A percentile compares a stretch with the other conserved stretches of the same genome.
Conservation (phyloP, 2,888 invertebrate species). For the Crossocerus cetratus region DNA sequence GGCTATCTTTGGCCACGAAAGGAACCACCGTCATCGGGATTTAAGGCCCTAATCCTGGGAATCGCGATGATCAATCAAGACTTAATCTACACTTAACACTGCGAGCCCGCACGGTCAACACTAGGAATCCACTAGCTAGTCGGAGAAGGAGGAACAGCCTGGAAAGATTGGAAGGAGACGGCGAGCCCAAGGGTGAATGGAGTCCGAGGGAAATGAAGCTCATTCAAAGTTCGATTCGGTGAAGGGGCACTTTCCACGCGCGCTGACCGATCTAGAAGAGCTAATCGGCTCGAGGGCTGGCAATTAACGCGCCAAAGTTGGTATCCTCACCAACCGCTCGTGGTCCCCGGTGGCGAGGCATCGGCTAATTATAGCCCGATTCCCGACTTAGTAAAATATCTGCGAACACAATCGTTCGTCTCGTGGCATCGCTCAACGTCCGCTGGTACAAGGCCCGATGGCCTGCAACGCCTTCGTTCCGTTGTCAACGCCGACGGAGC, state of each 20-base stretch:
- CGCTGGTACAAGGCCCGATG: conserved; percentile 72
- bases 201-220: conserved; percentile 36
- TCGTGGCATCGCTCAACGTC: conserved; percentile 76
- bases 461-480: conserved; percentile 63
- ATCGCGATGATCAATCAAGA: conserved; percentile 48
- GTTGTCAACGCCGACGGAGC: conserved; percentile 60
- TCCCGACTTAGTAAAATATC: conserved; percentile 65
- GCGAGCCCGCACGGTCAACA: conserved; percentile 43
- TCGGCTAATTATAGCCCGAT: conserved; percentile 67
- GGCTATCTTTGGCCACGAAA: conserved; percentile 40
- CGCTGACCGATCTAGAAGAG: background rate
- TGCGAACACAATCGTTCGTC: conserved; percentile 74
- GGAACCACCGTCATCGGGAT: conserved; percentile 45
- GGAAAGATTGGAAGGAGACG: conserved; percentile 1
- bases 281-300: background rate
- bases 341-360: conserved; percentile 25
- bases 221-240: conserved; percentile 31
- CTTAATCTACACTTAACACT: conserved; percentile 53
- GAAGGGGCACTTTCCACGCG: background rate
- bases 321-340: conserved; percentile 18
- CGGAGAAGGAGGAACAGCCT: background rate
- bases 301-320: conserved; percentile 44
- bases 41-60: conserved; percentile 47
- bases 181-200: conserved; percentile 30
- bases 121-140: conserved; percentile 40